Base-by-base conservation (phyloP, 92 coral and sea anemone species). In the Scolanthus callimorphus region DNA sequence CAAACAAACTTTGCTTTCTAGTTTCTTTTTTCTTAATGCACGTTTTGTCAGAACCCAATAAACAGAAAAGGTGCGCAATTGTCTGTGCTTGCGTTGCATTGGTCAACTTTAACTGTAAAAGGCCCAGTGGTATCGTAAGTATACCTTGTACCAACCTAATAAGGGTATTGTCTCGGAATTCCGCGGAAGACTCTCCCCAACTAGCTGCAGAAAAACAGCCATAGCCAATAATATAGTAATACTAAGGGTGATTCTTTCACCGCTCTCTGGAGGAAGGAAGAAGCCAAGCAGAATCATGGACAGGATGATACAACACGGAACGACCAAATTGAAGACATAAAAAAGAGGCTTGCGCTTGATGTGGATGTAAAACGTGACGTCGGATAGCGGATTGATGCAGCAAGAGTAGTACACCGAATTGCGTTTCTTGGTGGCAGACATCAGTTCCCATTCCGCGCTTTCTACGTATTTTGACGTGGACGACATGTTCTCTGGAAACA, bases 131-230 rank as follows among this genome's bases (percentile, higher is more conserved):
- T n/a, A n/a, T n/a, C n/a, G n/a, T n/a, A n/a, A n/a, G n/a, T n/a
- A n/a, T n/a, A n/a, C n/a, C n/a, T n/a, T n/a, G n/a, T n/a, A n/a
- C 39, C 85, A 85, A 34, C 85, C 97, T 17, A 92, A 66, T 4
- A 92, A 76, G 10, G 98, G 98, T 17, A 92, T 85, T n/a, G 88
- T 76, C 68, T 92, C 98, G 1, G 98, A 92, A 63, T 92, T 92
- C n/a, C 96, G 78, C 19, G 98, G 98, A 13, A 92, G 74, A 64
- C 85, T 79, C 53, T 92, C 98, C 31, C 94, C 96, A 2, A 80
- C 90, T 3, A 92, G 88, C 57, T 92, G 98, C 31, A 92, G 71
- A 51, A 92, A 92, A 63, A 92, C 98, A 9, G 98, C 98, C 94
- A 88, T 88, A 22, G 98, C 98, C 6, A 92, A 66, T 56, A 92